A percentile compares a stretch with the other conserved stretches of the same genome.
These are phyloP conservation scores for Lepidochitona cinerea DNA, from an alignment of 2,888 invertebrate species.

Conservation along the genomic window DNA sequence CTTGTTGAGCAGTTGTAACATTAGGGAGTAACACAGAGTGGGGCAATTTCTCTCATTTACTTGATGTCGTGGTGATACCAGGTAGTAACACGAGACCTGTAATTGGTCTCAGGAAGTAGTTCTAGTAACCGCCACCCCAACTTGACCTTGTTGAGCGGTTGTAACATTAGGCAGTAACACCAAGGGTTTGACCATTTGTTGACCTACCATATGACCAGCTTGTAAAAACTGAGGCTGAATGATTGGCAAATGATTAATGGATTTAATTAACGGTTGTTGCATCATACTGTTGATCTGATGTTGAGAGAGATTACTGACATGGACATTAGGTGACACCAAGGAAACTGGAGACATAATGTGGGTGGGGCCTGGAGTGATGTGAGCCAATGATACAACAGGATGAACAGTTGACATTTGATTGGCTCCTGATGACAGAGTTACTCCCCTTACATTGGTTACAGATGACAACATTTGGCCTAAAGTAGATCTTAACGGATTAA, in stretches of 20 bases:
- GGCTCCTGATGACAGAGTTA: background rate
- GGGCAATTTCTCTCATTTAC: too few relatives aligned
- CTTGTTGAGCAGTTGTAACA: too few relatives aligned
- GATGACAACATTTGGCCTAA: background rate
- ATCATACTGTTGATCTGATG: background rate
- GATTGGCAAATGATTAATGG: background rate
- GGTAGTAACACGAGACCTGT: too few relatives aligned
- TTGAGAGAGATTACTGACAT: background rate
- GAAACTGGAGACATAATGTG: background rate
- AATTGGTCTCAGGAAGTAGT: background rate
- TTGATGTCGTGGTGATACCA: too few relatives aligned
- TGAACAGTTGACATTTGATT: background rate
- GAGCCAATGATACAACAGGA: background rate
- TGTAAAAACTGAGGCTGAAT: background rate
- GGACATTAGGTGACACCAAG: background rate
- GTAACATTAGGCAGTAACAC: background rate
- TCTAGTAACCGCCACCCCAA: background rate
- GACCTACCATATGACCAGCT: background rate
- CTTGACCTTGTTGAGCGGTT: background rate
- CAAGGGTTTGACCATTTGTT: background rate
- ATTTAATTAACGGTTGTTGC: background rate
- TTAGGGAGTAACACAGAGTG: too few relatives aligned
- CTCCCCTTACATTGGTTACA: background rate
- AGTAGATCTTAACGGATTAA: background rate
- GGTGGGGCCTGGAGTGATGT: background rate